A percentile compares a stretch with the other conserved stretches of the same genome.
Evolutionary conservation across 2,888 invertebrate species (phyloP).

Genomic region (Drosophila cracens): DNA sequence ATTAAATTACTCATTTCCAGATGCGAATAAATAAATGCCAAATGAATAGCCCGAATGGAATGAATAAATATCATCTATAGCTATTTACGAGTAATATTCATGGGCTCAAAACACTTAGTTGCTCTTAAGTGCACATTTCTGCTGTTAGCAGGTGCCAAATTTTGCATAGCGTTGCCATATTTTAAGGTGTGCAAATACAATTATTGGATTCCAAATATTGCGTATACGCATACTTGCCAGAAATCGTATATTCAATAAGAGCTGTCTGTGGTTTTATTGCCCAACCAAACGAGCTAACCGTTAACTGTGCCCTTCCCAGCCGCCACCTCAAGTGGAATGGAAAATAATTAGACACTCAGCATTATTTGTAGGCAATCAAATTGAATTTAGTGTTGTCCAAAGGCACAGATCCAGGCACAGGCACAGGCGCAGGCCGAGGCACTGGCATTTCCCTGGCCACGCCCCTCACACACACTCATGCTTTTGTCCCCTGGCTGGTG

Average conservation of each 20-base stretch:
- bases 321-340: constrained; percentile 18
- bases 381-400: constrained; percentile 73
- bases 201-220: constrained; percentile 22
- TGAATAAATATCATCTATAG: constrained; percentile 5
- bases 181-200: neutral
- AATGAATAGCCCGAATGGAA: neutral
- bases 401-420: constrained; percentile 17
- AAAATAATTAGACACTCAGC: constrained; percentile 80
- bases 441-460: constrained; percentile 56
- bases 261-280: constrained; percentile 43
- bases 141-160: constrained; percentile 45
- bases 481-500: constrained; percentile 27
- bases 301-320: constrained; percentile 27
- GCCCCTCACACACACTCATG: constrained; percentile 45
- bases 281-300: constrained; percentile 17
- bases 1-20: neutral
- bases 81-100: constrained; percentile 10
- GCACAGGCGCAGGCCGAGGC: constrained; percentile 17
- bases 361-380: constrained; percentile 79
- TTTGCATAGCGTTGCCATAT: constrained; percentile 28
- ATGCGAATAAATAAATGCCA: neutral
- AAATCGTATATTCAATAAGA: constrained; percentile 48
- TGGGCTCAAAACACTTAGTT: constrained; percentile 23
- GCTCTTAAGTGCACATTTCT: constrained; percentile 48
- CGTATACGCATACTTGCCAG: constrained; percentile 59